Conservation (phyloP, 2,888 invertebrate genomes). For the Caenorhabditis afra region DNA sequence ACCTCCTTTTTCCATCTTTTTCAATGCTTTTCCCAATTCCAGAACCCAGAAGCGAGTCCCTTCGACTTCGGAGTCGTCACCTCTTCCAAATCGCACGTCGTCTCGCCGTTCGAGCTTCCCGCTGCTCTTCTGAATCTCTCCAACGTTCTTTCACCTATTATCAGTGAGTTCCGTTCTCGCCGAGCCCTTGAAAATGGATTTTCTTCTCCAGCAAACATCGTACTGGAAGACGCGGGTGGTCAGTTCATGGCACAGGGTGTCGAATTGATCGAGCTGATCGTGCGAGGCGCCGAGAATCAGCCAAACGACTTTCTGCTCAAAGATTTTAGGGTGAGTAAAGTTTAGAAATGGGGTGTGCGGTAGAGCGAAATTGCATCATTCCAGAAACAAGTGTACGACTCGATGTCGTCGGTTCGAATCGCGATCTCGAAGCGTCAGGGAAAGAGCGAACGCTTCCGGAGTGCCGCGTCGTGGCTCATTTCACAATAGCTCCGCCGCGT, state of each 20-base stretch:
- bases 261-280: slow-evolving; percentile 54
- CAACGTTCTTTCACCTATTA: slow-evolving; percentile 55
- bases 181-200: not conserved
- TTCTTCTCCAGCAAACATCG: slow-evolving; percentile 47
- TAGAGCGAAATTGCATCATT: not conserved
- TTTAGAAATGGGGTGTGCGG: not conserved
- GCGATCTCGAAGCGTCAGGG: slow-evolving; percentile 54
- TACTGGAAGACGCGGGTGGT: slow-evolving; percentile 62
- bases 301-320: slow-evolving; percentile 61
- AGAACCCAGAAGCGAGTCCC: slow-evolving; percentile 48
- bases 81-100: slow-evolving; percentile 43
- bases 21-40: slow-evolving; percentile 5
- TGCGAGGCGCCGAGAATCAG: slow-evolving; percentile 55
- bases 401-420: slow-evolving; percentile 46
- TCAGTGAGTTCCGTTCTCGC: slow-evolving; percentile 39
- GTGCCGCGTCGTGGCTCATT: slow-evolving; percentile 50
- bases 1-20: too few relatives aligned
- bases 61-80: slow-evolving; percentile 62
- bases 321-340: slow-evolving; percentile 45
- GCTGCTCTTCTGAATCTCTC: slow-evolving; percentile 61
- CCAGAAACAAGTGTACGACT: slow-evolving; percentile 49
- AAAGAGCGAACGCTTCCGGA: slow-evolving; percentile 34
- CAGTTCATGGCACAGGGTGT: slow-evolving; percentile 50
- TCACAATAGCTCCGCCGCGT: not conserved
- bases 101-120: slow-evolving; percentile 68